Base-by-base conservation (phyloP, 35 echinoderm and acorn worm genomes). In the Eucidaris tribuloides region DNA sequence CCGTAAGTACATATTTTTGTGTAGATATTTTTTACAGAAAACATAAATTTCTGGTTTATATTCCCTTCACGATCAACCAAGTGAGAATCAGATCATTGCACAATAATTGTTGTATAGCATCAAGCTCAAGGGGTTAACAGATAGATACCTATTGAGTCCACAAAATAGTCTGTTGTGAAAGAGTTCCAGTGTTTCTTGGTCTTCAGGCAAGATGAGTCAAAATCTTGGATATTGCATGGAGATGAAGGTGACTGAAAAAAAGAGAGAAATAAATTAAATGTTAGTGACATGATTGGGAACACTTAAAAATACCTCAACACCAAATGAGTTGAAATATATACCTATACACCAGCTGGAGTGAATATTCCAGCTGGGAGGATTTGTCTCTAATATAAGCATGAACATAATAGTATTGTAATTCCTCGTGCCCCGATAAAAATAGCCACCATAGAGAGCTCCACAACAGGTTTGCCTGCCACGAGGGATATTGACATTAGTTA, bases 161-260 rank as follows among this genome's bases (percentile, higher is more conserved):
- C 91, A 93, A 93, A 93, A 72, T 88, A 93, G 14, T 82, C 79
- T 0, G 91, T 76, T 45, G 91, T 93, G 61, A 93, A 93, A 38
- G 91, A 88, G 71, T 93, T 93, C 91, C 91, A 93, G 52, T 93
- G 91, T 57, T 93, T 93, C 76, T 93, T 93, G 2, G 80, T 93
- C 72, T 93, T 93, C 33, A 93, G 74, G 33, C 80, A 81, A 15
- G 85, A 81, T 55, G 91, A 93, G 60, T 93, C 79, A 77, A 93
- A 93, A 36, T 93, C 91, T 25, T 71, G n/a, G 68, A 83, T 5
- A 88, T 88, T 19, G 79, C 85, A 84, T 88, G 85, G 19, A 93
- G 38, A 74, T 93, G 91, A 4, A 93, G 48, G 76, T 88, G 91
- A 70, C 91, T 92, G n/a, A 25, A 62, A 50, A 72, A 38, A 88